A percentile compares a stretch with the other conserved stretches of the same genome.
Conservation (phyloP, 2,888 invertebrate species). For the Hydrotaea diabolus region DNA sequence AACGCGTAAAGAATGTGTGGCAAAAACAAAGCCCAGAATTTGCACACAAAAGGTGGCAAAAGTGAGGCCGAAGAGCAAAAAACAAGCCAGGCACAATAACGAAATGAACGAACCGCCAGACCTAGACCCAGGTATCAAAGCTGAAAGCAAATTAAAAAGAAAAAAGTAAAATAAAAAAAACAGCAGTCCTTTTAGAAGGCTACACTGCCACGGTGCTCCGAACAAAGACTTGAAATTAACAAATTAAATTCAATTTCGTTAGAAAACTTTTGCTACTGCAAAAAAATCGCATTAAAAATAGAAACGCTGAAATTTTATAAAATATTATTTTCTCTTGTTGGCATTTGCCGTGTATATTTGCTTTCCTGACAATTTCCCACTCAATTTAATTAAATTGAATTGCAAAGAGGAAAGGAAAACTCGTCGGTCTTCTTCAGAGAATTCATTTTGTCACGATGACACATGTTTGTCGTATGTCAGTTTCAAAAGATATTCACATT, state of each 20-base stretch:
- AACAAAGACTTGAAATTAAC: background rate
- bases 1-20: background rate
- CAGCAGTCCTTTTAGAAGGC: background rate
- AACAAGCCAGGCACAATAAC: background rate
- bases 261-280: background rate
- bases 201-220: background rate
- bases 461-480: constrained; percentile 37
- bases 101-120: background rate
- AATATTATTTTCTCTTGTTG: background rate
- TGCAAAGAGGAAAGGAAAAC: background rate
- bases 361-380: constrained; percentile 33
- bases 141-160: background rate
- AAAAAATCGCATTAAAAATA: background rate
- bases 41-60: background rate
- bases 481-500: constrained; percentile 40
- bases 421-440: background rate
- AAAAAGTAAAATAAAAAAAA: too few species aligned
- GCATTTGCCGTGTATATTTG: constrained; percentile 1
- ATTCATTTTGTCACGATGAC: constrained; percentile 21
- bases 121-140: background rate
- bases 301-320: background rate
- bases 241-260: background rate
- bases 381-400: constrained; percentile 47
- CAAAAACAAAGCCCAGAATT: background rate
- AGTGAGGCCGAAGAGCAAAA: background rate